These are phyloP conservation scores for Drosophila kambysellisi DNA, from an alignment of 2,888 invertebrate genomes.

Conservation along the genomic window DNA sequence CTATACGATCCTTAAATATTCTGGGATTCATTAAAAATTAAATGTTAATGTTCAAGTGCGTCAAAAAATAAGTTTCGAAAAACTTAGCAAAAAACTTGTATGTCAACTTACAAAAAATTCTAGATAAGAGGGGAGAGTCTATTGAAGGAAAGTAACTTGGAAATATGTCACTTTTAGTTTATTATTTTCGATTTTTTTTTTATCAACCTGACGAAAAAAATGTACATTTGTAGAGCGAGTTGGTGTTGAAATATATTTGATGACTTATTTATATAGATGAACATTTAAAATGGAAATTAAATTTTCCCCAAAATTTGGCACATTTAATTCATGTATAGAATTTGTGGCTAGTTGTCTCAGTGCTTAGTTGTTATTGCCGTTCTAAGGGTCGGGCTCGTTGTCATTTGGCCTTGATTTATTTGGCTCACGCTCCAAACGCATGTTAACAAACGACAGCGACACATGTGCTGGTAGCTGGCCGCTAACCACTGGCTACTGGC, in stretches of 20 bases:
- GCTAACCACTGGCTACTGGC: background rate
- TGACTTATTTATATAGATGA: background rate
- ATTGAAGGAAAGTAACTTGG: background rate
- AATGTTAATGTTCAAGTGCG: background rate
- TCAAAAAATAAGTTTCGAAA: too few species aligned
- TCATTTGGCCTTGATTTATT: constrained; percentile 58
- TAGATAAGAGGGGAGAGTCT: background rate
- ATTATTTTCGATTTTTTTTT: too few species aligned
- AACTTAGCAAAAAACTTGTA: background rate
- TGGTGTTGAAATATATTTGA: background rate
- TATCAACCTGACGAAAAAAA: background rate
- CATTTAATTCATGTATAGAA: background rate
- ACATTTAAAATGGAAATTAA: background rate
- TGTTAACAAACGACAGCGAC: constrained; percentile 65
- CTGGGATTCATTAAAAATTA: background rate
- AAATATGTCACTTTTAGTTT: background rate
- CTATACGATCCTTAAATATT: background rate
- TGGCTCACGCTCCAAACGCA: constrained; percentile 69
- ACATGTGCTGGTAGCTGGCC: constrained; percentile 24
- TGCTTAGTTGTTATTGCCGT: constrained; percentile 19
- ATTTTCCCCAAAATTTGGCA: background rate
- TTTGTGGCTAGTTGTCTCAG: background rate
- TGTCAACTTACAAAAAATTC: background rate
- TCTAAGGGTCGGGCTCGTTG: constrained; percentile 11
- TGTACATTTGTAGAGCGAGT: background rate